Percentiles rank a stretch among this genome's conserved stretches.
phyloP scores from a whole-genome alignment of 2,113 vertebrate species.

The Vulpes vulpes region DNA sequence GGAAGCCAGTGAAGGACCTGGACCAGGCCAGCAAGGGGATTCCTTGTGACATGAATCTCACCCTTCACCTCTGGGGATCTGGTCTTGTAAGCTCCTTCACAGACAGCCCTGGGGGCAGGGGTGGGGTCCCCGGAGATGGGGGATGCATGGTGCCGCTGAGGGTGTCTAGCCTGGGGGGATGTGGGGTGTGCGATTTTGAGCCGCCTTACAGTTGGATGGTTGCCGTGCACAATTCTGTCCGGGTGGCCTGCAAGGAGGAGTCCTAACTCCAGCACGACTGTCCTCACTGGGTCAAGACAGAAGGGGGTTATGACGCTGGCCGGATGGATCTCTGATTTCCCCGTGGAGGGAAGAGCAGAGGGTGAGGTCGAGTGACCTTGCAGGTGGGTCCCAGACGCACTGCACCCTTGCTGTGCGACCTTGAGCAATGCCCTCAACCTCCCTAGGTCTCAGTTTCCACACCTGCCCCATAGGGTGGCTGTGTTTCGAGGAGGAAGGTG shows the following conservation, averaged over 20 bases:
- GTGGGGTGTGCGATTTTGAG: too few species aligned
- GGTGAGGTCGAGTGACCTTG: background rate
- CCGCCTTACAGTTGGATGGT: too few species aligned
- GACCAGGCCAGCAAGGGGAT: accelerated
- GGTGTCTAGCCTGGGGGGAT: background rate
- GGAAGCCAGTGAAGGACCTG: background rate
- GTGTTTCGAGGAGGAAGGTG: background rate
- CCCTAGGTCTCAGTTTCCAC: background rate
- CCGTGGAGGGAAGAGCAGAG: background rate
- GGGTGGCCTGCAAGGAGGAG: too few species aligned
- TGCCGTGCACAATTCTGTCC: accelerated
- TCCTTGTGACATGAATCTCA: background rate
- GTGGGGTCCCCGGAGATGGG: background rate
- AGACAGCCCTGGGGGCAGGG: background rate
- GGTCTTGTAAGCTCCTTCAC: background rate
- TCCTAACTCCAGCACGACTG: background rate
- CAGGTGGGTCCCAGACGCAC: too few species aligned
- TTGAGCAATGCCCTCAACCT: background rate
- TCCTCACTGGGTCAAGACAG: background rate
- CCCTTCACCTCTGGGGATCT: background rate
- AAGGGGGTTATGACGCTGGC: background rate
- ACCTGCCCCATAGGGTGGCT: background rate
- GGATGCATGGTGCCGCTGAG: accelerated
- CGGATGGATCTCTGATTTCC: background rate
- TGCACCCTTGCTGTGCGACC: background rate